Conservation (phyloP, 2,888 invertebrate genomes). For the Clostera curtula region DNA sequence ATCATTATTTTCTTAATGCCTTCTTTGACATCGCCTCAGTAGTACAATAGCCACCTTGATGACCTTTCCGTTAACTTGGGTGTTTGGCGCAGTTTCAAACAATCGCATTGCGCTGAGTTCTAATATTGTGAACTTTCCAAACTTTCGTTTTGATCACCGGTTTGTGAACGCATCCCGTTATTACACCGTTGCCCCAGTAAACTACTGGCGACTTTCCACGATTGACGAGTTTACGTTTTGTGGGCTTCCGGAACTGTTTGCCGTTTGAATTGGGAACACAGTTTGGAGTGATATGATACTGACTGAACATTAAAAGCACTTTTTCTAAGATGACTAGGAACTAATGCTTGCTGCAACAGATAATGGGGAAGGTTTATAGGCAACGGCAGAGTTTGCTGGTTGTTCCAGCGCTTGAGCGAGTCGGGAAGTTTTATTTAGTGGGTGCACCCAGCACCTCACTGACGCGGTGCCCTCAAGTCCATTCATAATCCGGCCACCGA, state of each 20-base stretch:
- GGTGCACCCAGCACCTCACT: too few relatives aligned
- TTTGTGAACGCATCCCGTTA: conserved; percentile 57
- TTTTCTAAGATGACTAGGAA: conserved; percentile 6
- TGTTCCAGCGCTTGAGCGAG: too few relatives aligned
- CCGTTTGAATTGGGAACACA: too few relatives aligned
- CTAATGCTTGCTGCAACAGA: conserved; percentile 6
- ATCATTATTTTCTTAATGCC: conserved; percentile 33
- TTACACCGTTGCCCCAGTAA: conserved; percentile 45
- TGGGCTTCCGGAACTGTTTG: conserved; percentile 19
- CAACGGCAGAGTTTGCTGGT: too few relatives aligned
- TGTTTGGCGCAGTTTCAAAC: conserved; percentile 6
- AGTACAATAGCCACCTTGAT: conserved; percentile 20
- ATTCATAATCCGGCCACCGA: too few relatives aligned
- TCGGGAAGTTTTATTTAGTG: too few relatives aligned
- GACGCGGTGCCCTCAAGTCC: too few relatives aligned
- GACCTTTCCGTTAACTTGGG: conserved; percentile 23
- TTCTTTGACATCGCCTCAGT: conserved; percentile 22
- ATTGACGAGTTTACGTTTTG: conserved; percentile 28
- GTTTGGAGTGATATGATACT: too few relatives aligned
- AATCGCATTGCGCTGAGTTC: conserved; percentile 37
- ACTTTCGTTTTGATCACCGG: conserved; percentile 59
- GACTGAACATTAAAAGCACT: too few relatives aligned
- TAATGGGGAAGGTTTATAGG: conserved; percentile 6
- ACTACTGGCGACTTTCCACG: conserved; percentile 41
- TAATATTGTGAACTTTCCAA: conserved; percentile 64